phyloP scores from a whole-genome alignment of 1,140 invertebrate genomes.

The Neomicropteryx cornuta region DNA sequence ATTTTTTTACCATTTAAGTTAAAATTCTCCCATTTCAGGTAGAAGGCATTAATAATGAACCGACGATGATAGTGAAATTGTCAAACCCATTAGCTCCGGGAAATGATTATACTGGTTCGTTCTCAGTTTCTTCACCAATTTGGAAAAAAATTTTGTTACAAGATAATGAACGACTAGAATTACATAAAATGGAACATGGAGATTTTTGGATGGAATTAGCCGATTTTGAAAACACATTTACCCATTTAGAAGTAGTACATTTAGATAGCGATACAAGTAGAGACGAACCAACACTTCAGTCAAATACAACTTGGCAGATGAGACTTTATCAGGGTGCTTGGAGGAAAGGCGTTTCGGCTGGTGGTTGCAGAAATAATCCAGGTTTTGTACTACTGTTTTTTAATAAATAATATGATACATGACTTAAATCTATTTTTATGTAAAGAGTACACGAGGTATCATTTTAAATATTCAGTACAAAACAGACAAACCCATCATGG shows the following conservation, averaged over 20 bases:
- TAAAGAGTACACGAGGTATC: neutral
- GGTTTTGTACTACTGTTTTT: constrained; percentile 36
- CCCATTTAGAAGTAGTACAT: constrained; percentile 76
- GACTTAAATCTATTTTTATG: too few relatives aligned
- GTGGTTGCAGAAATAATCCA: constrained; percentile 82
- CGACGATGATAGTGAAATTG: too few relatives aligned
- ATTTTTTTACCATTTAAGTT: too few relatives aligned
- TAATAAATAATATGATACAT: too few relatives aligned
- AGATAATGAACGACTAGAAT: constrained; percentile 60
- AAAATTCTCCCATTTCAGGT: too few relatives aligned
- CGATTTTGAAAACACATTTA: constrained; percentile 77
- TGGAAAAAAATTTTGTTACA: constrained; percentile 42
- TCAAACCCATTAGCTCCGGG: neutral
- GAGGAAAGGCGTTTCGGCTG: constrained; percentile 79
- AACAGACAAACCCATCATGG: too few relatives aligned
- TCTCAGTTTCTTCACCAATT: neutral
- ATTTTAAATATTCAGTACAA: neutral
- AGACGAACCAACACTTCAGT: constrained; percentile 70
- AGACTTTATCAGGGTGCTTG: constrained; percentile 76
- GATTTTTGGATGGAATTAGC: constrained; percentile 84
- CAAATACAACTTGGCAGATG: constrained; percentile 74
- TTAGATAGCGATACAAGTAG: constrained; percentile 75
- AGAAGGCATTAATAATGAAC: too few relatives aligned
- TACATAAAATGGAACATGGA: constrained; percentile 55
- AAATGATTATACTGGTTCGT: neutral